These are phyloP conservation scores for Anticlea derivata DNA, from an alignment of 2,888 invertebrate genomes.

Conservation along the genomic window DNA sequence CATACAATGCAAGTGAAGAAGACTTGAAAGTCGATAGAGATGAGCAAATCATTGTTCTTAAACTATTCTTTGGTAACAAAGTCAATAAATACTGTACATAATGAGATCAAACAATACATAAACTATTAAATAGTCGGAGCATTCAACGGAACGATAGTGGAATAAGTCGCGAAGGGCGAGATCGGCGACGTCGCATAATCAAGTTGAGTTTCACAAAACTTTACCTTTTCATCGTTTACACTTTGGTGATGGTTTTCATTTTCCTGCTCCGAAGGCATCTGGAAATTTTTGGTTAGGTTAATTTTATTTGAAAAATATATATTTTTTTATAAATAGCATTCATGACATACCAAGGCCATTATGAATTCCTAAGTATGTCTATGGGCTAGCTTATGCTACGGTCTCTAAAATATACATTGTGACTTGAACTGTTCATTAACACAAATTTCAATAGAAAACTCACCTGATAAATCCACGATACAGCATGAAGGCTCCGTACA, in stretches of 20 bases:
- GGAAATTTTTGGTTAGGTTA: constrained; percentile 27
- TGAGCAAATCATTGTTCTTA: constrained; percentile 39
- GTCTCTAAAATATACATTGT: no score
- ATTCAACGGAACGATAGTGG: constrained; percentile 29
- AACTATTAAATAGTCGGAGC: constrained; percentile 27
- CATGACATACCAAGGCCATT: no score
- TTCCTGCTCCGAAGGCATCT: constrained; percentile 72
- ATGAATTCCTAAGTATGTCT: no score
- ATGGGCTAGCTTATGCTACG: no score
- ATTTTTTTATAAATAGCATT: no score
- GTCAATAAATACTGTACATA: constrained; percentile 36
- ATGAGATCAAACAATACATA: constrained; percentile 26
- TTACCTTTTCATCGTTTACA: constrained; percentile 50
- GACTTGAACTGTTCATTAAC: no score
- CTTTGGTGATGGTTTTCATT: constrained; percentile 73
- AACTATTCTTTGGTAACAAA: constrained; percentile 46
- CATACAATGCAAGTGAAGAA: constrained; percentile 23
- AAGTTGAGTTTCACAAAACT: constrained; percentile 38
- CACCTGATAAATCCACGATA: constrained; percentile 65
- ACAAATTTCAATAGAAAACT: background rate
- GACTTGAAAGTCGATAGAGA: constrained; percentile 20
- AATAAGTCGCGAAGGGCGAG: constrained; percentile 24
- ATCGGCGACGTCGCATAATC: constrained; percentile 32
- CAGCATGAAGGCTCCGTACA: constrained; percentile 66
- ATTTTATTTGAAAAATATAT: no score